Conservation (phyloP, 2,797 vertebrate species). For the Acomys russatus region DNA sequence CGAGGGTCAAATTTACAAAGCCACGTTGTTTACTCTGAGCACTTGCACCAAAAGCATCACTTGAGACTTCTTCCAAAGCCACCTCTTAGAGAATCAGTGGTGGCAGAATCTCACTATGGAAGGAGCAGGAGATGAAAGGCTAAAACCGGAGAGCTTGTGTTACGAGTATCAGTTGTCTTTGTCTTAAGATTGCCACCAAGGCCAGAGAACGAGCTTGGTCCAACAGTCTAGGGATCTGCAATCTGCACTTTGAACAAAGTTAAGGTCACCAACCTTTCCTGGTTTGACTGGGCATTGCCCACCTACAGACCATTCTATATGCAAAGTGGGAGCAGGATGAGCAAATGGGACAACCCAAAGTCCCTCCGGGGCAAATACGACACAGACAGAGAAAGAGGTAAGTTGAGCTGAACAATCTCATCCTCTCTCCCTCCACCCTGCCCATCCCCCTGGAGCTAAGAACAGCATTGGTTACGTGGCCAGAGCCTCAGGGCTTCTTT, state of each 20-base stretch:
- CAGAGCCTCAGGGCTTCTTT: background rate
- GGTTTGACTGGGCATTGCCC: background rate
- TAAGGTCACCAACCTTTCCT: accelerated
- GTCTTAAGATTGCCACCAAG: background rate
- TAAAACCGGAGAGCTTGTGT: accelerated
- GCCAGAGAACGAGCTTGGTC: background rate
- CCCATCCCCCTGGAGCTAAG: background rate
- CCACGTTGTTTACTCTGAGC: background rate
- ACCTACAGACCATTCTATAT: background rate
- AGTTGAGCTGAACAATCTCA: accelerated
- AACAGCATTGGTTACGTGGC: accelerated
- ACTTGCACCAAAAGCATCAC: background rate
- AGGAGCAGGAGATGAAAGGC: background rate
- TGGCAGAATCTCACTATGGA: accelerated
- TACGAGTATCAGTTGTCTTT: accelerated
- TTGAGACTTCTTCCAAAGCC: background rate
- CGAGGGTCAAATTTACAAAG: accelerated
- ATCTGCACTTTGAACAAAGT: too few species aligned
- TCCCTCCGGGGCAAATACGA: background rate
- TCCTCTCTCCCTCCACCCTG: accelerated
- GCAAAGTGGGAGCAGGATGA: background rate
- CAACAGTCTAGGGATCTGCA: accelerated
- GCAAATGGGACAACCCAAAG: background rate
- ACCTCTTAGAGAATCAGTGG: background rate
- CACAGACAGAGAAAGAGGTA: background rate